A percentile compares a stretch with the other conserved stretches of the same genome.
Conservation (phyloP, 2,797 vertebrate genomes). For the Momotus momota region DNA sequence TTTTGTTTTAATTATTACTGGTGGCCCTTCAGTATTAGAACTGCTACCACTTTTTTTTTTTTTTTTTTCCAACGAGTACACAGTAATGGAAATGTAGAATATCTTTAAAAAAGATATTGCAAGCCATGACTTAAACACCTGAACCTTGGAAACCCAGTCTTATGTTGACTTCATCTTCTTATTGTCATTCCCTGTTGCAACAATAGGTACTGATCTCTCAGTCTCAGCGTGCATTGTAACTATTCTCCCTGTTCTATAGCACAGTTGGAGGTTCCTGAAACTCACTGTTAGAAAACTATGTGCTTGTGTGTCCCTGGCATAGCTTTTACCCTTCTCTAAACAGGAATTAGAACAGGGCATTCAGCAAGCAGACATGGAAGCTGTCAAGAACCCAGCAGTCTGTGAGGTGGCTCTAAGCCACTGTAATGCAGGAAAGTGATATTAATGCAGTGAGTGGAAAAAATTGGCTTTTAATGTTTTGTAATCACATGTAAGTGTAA, state of each 20-base stretch:
- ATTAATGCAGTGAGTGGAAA: neutral
- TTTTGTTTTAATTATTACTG: neutral
- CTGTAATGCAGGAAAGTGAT: neutral
- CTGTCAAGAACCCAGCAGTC: neutral
- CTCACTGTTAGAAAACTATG: neutral
- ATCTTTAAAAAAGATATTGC: neutral
- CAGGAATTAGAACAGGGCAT: neutral
- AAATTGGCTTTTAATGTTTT: constrained; percentile 1
- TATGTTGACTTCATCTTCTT: neutral
- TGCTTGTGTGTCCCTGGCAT: neutral
- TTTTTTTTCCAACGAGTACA: neutral
- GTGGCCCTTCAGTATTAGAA: neutral
- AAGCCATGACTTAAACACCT: neutral
- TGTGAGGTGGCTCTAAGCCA: neutral
- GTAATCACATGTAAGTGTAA: neutral
- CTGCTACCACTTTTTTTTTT: neutral
- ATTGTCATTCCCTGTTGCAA: neutral
- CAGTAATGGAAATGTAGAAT: neutral
- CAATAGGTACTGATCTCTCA: neutral
- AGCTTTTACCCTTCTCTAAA: neutral
- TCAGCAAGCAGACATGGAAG: accelerated
- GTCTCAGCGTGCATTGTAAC: accelerated
- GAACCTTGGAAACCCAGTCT: neutral
- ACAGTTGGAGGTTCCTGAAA: neutral
- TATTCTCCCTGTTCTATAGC: neutral